Conservation (phyloP, 2,797 vertebrate species). For the Enteromius trimaculatus region DNA sequence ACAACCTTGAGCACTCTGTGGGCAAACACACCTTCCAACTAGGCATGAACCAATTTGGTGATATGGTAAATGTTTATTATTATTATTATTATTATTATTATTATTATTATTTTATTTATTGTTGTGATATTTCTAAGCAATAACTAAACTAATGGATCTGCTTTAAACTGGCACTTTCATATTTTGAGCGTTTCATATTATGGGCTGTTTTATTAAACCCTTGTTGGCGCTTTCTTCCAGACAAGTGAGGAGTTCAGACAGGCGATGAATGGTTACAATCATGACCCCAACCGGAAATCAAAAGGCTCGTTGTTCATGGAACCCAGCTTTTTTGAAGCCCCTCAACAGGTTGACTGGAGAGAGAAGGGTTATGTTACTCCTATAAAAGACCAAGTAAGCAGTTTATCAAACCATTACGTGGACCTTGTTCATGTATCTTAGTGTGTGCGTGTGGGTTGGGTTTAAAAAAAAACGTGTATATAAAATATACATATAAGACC, state of each 20-base stretch:
- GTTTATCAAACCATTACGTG: not conserved
- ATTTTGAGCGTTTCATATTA: not conserved
- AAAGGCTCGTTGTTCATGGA: constrained; percentile 76
- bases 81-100: no score
- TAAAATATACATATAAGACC: no score
- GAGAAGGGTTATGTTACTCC: constrained; percentile 83
- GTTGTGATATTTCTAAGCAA: not conserved
- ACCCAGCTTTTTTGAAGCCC: constrained; percentile 71
- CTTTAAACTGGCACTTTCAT: not conserved
- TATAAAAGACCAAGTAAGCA: constrained; percentile 84
- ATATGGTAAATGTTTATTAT: constrained; percentile 72
- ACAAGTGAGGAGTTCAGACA: constrained; percentile 82
- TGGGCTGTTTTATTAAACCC: not conserved
- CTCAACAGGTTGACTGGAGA: constrained; percentile 82
- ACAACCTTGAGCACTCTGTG: constrained; percentile 78
- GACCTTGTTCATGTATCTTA: not conserved
- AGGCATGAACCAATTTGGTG: constrained; percentile 85
- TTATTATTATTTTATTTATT: no score
- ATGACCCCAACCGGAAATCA: constrained; percentile 64
- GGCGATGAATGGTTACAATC: constrained; percentile 79
- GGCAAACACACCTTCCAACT: constrained; percentile 79
- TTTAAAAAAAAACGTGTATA: no score
- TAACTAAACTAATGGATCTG: not conserved
- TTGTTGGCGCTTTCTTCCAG: constrained; percentile 60
- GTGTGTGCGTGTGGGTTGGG: no score